A percentile compares a stretch with the other conserved stretches of the same genome.
Evolutionary conservation across 2,888 invertebrate genomes (phyloP).

Genomic region (Chymomyza amoena): DNA sequence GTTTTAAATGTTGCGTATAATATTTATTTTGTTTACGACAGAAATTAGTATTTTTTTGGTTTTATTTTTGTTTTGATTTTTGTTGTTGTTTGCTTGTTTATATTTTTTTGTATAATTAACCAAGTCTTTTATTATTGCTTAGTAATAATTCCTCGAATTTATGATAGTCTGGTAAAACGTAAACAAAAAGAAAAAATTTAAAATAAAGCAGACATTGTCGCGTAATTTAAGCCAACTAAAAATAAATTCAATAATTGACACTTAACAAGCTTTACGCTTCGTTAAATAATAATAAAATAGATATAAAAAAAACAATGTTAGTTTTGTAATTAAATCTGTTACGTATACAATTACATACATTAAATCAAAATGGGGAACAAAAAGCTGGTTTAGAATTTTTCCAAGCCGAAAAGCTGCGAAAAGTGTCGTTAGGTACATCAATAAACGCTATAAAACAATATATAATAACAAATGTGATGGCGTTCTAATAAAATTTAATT

Average conservation of each 20-base stretch:
- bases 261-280: conserved; percentile 38
- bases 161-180: background rate
- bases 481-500: background rate
- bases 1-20: background rate
- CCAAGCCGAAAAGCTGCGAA: conserved; percentile 7
- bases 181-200: conserved; percentile 11
- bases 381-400: background rate
- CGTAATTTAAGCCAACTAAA: conserved; percentile 28
- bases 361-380: background rate
- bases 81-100: conserved; percentile 12
- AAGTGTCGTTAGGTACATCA: background rate
- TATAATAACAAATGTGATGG: background rate
- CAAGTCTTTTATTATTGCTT: conserved; percentile 18
- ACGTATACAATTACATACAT: background rate
- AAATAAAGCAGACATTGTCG: background rate
- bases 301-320: conserved; percentile 16
- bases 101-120: conserved; percentile 5
- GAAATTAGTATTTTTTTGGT: background rate
- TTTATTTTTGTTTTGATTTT: conserved; percentile 15
- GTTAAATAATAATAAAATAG: conserved; percentile 16
- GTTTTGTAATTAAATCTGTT: conserved; percentile 1
- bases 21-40: background rate
- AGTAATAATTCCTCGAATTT: conserved; percentile 20
- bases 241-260: conserved; percentile 28
- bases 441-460: background rate